Conservation (phyloP, 2,888 invertebrate genomes). For the Standfussiana lucernea region DNA sequence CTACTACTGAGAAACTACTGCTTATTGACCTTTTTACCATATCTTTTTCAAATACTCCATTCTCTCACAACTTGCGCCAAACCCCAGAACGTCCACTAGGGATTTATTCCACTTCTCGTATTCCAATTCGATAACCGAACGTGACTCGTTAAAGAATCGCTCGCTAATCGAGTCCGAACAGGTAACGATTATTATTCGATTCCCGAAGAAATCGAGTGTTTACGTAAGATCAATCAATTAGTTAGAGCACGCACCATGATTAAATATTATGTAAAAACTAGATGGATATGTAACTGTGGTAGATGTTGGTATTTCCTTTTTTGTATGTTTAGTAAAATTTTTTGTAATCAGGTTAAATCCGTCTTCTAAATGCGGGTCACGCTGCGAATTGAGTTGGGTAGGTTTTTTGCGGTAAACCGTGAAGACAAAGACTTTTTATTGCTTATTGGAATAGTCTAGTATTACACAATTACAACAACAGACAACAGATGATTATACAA, state of each 20-base stretch:
- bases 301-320: constrained; percentile 30
- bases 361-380: constrained; percentile 29
- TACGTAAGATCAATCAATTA: constrained; percentile 64
- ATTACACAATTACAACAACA: background rate
- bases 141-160: constrained; percentile 55
- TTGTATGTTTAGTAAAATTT: constrained; percentile 24
- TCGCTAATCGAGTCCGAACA: constrained; percentile 53
- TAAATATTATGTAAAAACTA: constrained; percentile 66
- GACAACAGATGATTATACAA: background rate
- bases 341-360: constrained; percentile 32
- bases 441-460: background rate
- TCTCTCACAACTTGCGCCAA: constrained; percentile 47
- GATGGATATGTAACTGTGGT: constrained; percentile 47
- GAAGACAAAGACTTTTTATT: background rate
- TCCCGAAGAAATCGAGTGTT: constrained; percentile 53
- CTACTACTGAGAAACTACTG: no score
- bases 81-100: constrained; percentile 38
- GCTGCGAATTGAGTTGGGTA: background rate
- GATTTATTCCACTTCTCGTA: constrained; percentile 57
- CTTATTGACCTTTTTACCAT: background rate
- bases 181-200: constrained; percentile 50
- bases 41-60: background rate
- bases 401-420: background rate
- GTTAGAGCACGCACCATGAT: constrained; percentile 60
- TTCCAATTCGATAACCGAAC: constrained; percentile 61